Percentiles rank a stretch among this genome's conserved stretches.
Conservation (phyloP, 2,888 invertebrate species). For the Pomacea canaliculata region DNA sequence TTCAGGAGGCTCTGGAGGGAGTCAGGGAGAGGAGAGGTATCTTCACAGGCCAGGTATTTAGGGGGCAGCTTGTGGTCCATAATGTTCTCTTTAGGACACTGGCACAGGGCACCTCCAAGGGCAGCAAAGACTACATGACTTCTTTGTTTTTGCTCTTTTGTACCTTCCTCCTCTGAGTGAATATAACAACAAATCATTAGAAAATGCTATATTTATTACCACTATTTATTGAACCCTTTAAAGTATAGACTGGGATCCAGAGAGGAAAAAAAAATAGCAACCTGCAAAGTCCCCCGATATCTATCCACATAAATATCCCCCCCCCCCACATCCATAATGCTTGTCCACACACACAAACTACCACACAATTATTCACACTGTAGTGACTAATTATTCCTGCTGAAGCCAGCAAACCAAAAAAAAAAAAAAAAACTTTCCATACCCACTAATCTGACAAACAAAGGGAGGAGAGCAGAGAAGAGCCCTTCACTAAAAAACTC, state of each 20-base stretch:
- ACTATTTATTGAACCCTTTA: no score
- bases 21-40: slow-evolving; percentile 57
- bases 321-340: no score
- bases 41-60: slow-evolving; percentile 60
- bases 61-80: slow-evolving; percentile 58
- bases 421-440: slow-evolving; percentile 18
- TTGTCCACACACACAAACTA: no score
- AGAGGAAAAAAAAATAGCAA: no score
- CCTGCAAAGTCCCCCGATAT: no score
- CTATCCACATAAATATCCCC: no score
- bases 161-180: background rate
- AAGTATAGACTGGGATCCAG: no score
- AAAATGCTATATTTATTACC: no score
- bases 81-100: slow-evolving; percentile 52
- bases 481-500: slow-evolving; percentile 81
- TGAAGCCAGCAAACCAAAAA: background rate
- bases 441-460: slow-evolving; percentile 70
- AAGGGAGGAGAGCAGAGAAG: slow-evolving; percentile 72
- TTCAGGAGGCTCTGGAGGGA: slow-evolving; percentile 63
- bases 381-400: no score
- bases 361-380: no score
- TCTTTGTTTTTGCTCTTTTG: background rate
- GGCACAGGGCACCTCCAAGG: slow-evolving; percentile 45
- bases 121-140: slow-evolving; percentile 36
- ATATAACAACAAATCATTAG: no score